Evolutionary conservation across 2,888 invertebrate species (phyloP), one percentile per base, ranked within the genome.

Genomic region (Ophion costatus): DNA sequence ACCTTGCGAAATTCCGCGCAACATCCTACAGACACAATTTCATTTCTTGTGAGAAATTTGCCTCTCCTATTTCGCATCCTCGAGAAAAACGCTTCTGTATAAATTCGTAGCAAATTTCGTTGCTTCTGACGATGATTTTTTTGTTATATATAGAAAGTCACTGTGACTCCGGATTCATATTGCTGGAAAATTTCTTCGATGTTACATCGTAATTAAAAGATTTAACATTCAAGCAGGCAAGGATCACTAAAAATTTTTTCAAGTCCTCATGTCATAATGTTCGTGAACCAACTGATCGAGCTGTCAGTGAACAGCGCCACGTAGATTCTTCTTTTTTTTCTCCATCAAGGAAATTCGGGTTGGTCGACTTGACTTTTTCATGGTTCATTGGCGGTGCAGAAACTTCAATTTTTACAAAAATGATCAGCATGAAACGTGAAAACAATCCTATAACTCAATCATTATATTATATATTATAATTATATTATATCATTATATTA

Each of bases 1-100:
- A 73, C 82, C 77, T 71, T 66, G 78, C 0, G 74, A 82, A 29
- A 83, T 77, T 66, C 51, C 20, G 11, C 78, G 63, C 64, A 84
- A 64, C 87, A 86, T 85, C 22, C 0, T 77, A 45, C 33, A 14
- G 14, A 3, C 38, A 24, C n/a, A 11, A 45, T 20, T 57, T 57
- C 29, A 24, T 10, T 24, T 51, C 10, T 6, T 9, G 57, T 10
- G n/a, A 11, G 17, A 22, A 38, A 42, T 33, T 66, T 38, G 11
- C 24, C 1, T 4, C n/a, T 11, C 3, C 4, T 20, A 5, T 61
- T 51, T 33, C 17, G 42, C 64, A 71, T 70, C 56, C 69, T 67
- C 7, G 11, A 10, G 20, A 42, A 66, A 66, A 66, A 42, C 20
- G 14, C 45, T 17, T 45, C 10, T 45, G 45, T 11, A 10, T 45